Evolutionary conservation across 2,797 vertebrate genomes (phyloP), one percentile per base, ranked within the genome.

Genomic region (Apodemus agrarius): DNA sequence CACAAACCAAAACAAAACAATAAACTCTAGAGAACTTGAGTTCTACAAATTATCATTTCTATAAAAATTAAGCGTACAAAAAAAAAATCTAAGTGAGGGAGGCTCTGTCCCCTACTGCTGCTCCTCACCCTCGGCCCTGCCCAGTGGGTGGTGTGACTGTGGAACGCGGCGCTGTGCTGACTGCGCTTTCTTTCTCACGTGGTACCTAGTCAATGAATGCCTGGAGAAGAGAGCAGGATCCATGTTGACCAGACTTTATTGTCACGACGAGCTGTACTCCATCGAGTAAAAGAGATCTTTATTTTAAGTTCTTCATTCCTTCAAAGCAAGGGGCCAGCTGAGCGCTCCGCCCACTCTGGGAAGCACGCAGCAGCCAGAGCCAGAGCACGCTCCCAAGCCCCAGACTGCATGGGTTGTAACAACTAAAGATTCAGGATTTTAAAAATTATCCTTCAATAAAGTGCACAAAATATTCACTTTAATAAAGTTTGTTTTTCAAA

Each of bases 381-480:
- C 5, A 5, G 22, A 10, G 34, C 29, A 46, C 26, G 9, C 75
- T 67, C 81, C 78, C 75, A 91, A 90, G 52, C 4, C 78, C 57
- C 37, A 85, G 34, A 85, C 11, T 86, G 69, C n/a, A 61, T 1
- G 37, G 4, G 6, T 16, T 34, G 34, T 22, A 61, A 65, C 0
- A 40, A 81, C 37, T 92, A 22, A 83, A 84, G 83, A 90, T 4
- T 67, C 22, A 13, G 17, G 26, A 94, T 34, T 84, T 91, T 43
- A 94, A 93, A 96, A 93, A 96, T 74, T 81, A 95, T 63, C 26
- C 88, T 96, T 96, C 96, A 96, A 94, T 86, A 86, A 94, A 92
- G 9, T 96, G 78, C 88, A 96, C 59, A 90, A 96, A 94, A 76
- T 40, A 96, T 81, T 93, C 87, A 96, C 74, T 96, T 94, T 94